Base-by-base conservation (phyloP, 2,113 vertebrate species). In the Podiceps cristatus region DNA sequence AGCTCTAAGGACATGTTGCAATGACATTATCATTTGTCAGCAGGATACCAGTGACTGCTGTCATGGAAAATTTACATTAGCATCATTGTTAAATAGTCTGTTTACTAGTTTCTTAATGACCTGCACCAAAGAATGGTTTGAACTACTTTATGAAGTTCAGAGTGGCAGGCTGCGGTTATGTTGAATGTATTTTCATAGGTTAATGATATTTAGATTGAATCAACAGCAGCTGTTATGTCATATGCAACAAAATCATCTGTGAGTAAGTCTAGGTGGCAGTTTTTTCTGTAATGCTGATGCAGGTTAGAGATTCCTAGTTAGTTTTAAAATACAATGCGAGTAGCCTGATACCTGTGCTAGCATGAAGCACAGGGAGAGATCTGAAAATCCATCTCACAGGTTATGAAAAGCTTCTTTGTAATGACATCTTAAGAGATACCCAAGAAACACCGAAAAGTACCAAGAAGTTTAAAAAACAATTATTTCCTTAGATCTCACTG, bases 11-110 rank as follows among this genome's bases (percentile, higher is more conserved):
- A 94, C 47, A 91, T 4, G 2, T 92, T 95, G 35, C 16, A 88
- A 86, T 96, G 93, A 94, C 84, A 95, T 96, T 95, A 92, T 97
- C 75, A 95, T 97, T 98, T 96, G 69, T 96, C 92, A 96, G 80
- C 92, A 95, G 67, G 87, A 92, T 88, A 90, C 69, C 72, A 96
- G 53, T 92, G 83, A 95, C 89, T 97, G 95, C 96, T 96, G 78
- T 97, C 95, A 96, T 92, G 83, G 91, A 97, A 96, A 97, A 97
- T 96, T 98, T 97, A 93, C 95, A 97, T 97, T 96, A 93, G 31
- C 91, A 96, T 96, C 97, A 94, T 82, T 76, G 95, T 94, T 90
- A 97, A 96, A 96, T 92, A 95, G 83, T 94, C 89, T 96, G 88
- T 96, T 97, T 95, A 93, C 91, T 97, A 88, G 73, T 95, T 97